Evolutionary conservation across 2,888 invertebrate genomes (phyloP).

Genomic region (Leucophenga maculata): DNA sequence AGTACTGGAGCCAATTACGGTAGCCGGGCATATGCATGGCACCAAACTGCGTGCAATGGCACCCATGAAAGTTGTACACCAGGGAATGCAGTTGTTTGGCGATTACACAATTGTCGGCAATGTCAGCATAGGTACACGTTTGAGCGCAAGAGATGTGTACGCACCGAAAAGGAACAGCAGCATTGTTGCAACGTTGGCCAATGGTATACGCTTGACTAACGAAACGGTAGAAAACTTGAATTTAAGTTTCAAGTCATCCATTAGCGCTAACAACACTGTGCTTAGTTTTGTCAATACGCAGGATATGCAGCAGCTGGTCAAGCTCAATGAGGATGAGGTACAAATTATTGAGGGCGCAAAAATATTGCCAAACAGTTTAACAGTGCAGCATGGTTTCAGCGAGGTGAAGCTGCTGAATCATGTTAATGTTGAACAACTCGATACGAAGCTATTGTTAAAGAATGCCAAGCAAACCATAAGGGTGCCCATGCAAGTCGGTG

Average conservation of each 20-base stretch:
- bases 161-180: conserved; percentile 48
- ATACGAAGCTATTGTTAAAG: conserved; percentile 69
- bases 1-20: conserved; percentile 71
- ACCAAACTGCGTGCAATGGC: conserved; percentile 70
- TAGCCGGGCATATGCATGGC: conserved; percentile 73
- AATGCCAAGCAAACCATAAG: conserved; percentile 72
- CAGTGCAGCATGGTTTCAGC: conserved; percentile 70
- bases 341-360: conserved; percentile 74
- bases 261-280: conserved; percentile 67
- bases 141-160: conserved; percentile 64
- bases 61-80: conserved; percentile 72
- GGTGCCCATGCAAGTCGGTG: conserved; percentile 70
- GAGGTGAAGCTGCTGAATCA: conserved; percentile 72
- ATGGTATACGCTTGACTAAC: conserved; percentile 53
- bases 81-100: conserved; percentile 71
- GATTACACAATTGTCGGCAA: conserved; percentile 72
- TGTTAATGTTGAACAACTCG: conserved; percentile 71
- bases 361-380: conserved; percentile 70
- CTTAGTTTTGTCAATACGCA: conserved; percentile 72
- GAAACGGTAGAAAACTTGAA: conserved; percentile 56
- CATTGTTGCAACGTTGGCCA: conserved; percentile 43
- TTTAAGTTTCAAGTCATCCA: conserved; percentile 56
- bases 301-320: conserved; percentile 71
- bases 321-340: conserved; percentile 67
- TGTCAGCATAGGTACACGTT: conserved; percentile 71